phyloP scores from a whole-genome alignment of 2,113 vertebrate genomes.

The Semnornis frantzii region DNA sequence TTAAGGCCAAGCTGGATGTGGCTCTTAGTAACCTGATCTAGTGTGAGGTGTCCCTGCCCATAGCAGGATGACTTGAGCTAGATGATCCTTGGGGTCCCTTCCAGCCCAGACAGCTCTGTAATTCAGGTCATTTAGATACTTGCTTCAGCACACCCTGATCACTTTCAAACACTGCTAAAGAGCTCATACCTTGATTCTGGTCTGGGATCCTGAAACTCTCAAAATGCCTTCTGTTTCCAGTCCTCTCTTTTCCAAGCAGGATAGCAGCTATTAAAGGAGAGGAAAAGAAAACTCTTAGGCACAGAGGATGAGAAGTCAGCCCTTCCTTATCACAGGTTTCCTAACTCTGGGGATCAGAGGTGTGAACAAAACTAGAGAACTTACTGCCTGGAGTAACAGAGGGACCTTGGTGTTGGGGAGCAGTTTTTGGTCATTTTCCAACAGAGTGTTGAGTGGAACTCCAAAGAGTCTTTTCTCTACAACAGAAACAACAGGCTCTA shows the following conservation, averaged over 20 bases:
- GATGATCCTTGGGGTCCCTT: no score
- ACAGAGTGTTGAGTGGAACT: conserved; percentile 80
- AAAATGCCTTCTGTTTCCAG: conserved; percentile 89
- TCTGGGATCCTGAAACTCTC: conserved; percentile 89
- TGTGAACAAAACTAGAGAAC: not conserved
- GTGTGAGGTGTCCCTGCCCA: no score
- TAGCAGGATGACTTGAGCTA: no score
- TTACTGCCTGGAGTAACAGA: conserved; percentile 86
- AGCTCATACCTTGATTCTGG: conserved; percentile 86
- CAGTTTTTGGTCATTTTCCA: conserved; percentile 87
- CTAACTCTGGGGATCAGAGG: not conserved
- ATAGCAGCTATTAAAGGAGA: conserved; percentile 81
- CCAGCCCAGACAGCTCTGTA: no score
- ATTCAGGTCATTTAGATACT: not conserved
- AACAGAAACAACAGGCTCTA: not conserved
- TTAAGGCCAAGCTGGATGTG: no score
- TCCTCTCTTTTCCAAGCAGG: conserved; percentile 88
- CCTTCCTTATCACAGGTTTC: not conserved
- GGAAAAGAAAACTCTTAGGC: not conserved
- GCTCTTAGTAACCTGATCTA: no score
- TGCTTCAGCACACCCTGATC: not conserved
- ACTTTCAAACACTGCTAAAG: not conserved
- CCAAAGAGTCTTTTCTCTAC: conserved; percentile 87
- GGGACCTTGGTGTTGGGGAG: conserved; percentile 79
- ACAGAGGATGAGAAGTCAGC: not conserved